Evolutionary conservation across 2,797 vertebrate genomes (phyloP).

Genomic region (Myotis vivesi): DNA sequence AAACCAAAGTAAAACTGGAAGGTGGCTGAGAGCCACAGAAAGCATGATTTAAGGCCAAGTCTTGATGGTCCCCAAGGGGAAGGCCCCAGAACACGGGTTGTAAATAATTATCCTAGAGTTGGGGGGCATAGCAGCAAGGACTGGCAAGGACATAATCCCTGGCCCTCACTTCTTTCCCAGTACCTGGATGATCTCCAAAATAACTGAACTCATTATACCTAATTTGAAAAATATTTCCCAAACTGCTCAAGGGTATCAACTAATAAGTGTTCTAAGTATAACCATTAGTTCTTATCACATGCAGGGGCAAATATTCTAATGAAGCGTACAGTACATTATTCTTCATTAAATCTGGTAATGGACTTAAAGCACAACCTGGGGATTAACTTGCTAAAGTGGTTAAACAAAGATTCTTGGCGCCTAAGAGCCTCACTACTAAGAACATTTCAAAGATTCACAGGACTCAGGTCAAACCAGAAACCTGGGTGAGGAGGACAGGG

Average conservation of each 20-base stretch:
- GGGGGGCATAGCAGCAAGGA: no score
- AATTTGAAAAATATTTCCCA: slow-evolving; percentile 68
- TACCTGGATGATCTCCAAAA: slow-evolving; percentile 49
- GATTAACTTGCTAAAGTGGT: slow-evolving; percentile 62
- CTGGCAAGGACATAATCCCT: neutral
- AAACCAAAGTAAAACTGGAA: neutral
- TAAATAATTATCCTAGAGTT: neutral
- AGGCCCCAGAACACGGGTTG: neutral
- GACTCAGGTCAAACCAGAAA: slow-evolving; percentile 10
- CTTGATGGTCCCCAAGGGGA: neutral
- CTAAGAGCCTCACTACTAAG: slow-evolving; percentile 16
- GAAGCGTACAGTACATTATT: slow-evolving; percentile 7
- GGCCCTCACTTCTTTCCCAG: neutral
- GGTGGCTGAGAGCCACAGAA: neutral
- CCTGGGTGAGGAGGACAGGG: neutral
- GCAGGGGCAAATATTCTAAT: slow-evolving; percentile 36
- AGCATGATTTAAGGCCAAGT: neutral
- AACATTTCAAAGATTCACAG: slow-evolving; percentile 44
- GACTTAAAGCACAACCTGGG: slow-evolving; percentile 27
- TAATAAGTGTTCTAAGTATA: slow-evolving; percentile 51
- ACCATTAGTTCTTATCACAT: slow-evolving; percentile 58
- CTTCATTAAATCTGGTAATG: slow-evolving; percentile 59
- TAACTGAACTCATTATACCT: slow-evolving; percentile 51
- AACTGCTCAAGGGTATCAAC: slow-evolving; percentile 64
- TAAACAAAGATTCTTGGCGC: slow-evolving; percentile 64